Percentiles rank a stretch among this genome's conserved stretches.
phyloP scores from a whole-genome alignment of 2,113 vertebrate genomes.

The Thamnophis sirtalis region DNA sequence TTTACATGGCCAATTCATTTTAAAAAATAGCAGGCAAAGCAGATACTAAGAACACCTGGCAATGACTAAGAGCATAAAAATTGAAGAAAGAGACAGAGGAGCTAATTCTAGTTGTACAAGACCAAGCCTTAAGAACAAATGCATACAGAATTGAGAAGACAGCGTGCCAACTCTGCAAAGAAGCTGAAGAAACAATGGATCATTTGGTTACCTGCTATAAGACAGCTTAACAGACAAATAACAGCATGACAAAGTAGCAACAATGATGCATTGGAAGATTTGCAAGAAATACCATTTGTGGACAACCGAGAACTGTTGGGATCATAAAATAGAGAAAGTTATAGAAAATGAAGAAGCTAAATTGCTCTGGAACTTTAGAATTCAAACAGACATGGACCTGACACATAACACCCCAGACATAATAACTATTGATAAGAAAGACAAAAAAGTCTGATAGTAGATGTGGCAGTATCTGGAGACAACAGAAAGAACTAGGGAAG shows the following conservation, averaged over 20 bases:
- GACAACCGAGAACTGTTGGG: not conserved
- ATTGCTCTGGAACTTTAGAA: not conserved
- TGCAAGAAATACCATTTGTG: not conserved
- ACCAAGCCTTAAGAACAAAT: not conserved
- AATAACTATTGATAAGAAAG: not conserved
- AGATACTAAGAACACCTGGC: not conserved
- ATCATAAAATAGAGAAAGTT: not conserved
- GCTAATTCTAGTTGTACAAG: not conserved
- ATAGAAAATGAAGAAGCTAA: not conserved
- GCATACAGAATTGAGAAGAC: not conserved
- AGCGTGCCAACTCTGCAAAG: not conserved
- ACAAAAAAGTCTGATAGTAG: not conserved
- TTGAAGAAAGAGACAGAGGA: not conserved
- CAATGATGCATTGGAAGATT: not conserved
- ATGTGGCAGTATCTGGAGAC: not conserved
- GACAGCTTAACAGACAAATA: not conserved
- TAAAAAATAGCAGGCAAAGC: not conserved
- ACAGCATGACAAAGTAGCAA: not conserved
- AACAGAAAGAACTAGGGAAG: not conserved
- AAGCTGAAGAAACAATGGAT: not conserved
- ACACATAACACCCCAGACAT: not conserved
- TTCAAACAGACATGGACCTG: not conserved
- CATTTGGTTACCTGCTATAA: not conserved
- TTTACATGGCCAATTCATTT: not conserved
- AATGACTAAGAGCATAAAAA: not conserved